Percentiles rank a stretch among this genome's conserved stretches.
Evolutionary conservation across 1,140 invertebrate genomes (phyloP).

Genomic region (Bilobella aurantiaca): DNA sequence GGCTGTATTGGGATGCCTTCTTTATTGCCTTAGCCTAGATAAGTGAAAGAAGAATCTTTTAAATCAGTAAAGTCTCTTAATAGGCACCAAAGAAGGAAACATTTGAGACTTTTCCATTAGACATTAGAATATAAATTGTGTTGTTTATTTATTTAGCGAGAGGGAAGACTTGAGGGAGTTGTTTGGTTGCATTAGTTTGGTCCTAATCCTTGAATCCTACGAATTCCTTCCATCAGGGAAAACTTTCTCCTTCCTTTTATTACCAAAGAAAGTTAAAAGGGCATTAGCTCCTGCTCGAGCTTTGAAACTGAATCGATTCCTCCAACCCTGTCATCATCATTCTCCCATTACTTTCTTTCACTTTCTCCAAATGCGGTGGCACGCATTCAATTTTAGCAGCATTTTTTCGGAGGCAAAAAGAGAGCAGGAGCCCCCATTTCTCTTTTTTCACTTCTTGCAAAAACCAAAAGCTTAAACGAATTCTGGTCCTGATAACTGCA

Average conservation of each 20-base stretch:
- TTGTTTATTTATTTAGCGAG: neutral
- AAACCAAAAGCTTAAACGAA: too few relatives aligned
- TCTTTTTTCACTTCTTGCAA: too few relatives aligned
- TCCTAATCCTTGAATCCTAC: neutral
- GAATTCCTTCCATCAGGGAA: neutral
- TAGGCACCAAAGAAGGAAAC: too few relatives aligned
- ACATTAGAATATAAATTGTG: neutral
- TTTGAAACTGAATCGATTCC: neutral
- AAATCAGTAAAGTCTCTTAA: neutral
- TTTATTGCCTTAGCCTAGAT: too few relatives aligned
- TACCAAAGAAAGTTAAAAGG: neutral
- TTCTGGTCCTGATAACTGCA: too few relatives aligned
- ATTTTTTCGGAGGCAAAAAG: too few relatives aligned
- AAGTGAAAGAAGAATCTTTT: too few relatives aligned
- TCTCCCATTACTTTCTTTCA: neutral
- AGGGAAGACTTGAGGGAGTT: neutral
- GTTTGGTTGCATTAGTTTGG: neutral
- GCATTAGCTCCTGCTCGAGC: neutral
- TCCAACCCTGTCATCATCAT: neutral
- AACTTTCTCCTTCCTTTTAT: neutral
- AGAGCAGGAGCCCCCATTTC: too few relatives aligned
- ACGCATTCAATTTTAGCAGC: too few relatives aligned
- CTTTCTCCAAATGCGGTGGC: too few relatives aligned
- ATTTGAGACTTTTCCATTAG: neutral
- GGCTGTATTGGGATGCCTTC: too few relatives aligned